These are phyloP conservation scores for Porites lutea DNA, from an alignment of 64 coral and sea anemone species.

Conservation along the genomic window DNA sequence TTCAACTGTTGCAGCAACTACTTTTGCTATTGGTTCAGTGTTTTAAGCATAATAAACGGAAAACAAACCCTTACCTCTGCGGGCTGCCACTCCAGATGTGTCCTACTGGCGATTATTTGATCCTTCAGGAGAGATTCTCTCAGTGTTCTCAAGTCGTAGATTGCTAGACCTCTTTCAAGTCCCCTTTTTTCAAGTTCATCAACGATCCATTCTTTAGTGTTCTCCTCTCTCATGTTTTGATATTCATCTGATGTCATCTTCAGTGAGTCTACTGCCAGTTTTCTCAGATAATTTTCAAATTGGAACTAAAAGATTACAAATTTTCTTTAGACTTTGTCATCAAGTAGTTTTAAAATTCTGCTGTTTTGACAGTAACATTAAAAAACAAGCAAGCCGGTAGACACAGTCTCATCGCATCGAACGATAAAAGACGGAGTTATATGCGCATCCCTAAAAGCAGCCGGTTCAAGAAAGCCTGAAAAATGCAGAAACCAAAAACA, in stretches of 20 bases:
- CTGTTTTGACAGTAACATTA: no score
- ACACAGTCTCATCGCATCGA: no score
- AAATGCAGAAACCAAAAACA: no score
- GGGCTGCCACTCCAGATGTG: slow-evolving; percentile 29
- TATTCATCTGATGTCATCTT: slow-evolving; percentile 2
- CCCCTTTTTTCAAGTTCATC: slow-evolving; percentile 18
- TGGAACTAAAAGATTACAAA: not conserved
- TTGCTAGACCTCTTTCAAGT: not conserved
- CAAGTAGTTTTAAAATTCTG: no score
- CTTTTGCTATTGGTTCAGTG: no score
- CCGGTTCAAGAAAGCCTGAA: no score
- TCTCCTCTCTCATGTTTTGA: not conserved
- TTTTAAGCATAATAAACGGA: no score
- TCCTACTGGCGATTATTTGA: not conserved
- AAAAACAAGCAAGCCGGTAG: no score
- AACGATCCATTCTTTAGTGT: slow-evolving; percentile 1
- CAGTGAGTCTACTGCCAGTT: not conserved
- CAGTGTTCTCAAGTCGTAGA: slow-evolving; percentile 5
- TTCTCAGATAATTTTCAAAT: slow-evolving; percentile 19
- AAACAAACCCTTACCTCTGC: not conserved
- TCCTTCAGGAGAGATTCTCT: slow-evolving; percentile 4
- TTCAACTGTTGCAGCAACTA: no score
- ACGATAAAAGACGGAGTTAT: no score
- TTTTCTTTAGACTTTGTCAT: no score
- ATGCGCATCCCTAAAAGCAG: no score